Base-by-base conservation (phyloP, 2,113 vertebrate genomes). In the Crotalus helleri region DNA sequence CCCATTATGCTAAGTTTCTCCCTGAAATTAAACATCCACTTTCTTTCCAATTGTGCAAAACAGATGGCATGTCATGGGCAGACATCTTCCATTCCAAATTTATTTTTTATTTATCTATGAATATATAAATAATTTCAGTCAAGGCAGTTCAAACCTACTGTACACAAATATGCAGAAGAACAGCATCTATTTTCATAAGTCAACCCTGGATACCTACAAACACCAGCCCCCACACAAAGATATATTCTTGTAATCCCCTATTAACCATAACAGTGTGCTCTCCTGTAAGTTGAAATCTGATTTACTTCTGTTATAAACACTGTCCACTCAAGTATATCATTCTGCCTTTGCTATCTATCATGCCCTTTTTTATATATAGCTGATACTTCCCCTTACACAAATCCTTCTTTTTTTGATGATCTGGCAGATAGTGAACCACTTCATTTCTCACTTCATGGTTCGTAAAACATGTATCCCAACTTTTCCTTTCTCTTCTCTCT, bases 261-360 rank as follows among this genome's bases (percentile, higher is more conserved):
- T 81, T 87, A 46, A 39, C 74, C 55, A 0, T 19, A 81, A 85
- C 15, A 58, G 87, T 51, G 29, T 39, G 86, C 69, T 90, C 86
- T 61, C 64, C 19, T 92, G 93, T 89, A 33, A 64, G 54, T 95
- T 90, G 92, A 64, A 93, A 94, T 90, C 94, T 58, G 19, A 1
- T 0, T 54, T 0, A 1, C 54, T 94, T 46, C 19, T 0, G 53
- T 93, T 94, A 74, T 74, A 85, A 95, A 87, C 53, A 95, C 2
- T 13, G 44, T 87, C 85, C 92, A 89, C 57, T 81, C 74, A 95
- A 91, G 88, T 0, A 54, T 81, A 93, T 51, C 93, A 53, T 89
- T 91, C 92, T 59, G 0, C 26, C 92, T 58, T 88, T 81, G 89
- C 19, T 29, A 88, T 92, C 87, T 88, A 74, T 87, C 51, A 51